Conservation (phyloP, 1,140 invertebrate genomes). For the Diploscapter pachys region DNA sequence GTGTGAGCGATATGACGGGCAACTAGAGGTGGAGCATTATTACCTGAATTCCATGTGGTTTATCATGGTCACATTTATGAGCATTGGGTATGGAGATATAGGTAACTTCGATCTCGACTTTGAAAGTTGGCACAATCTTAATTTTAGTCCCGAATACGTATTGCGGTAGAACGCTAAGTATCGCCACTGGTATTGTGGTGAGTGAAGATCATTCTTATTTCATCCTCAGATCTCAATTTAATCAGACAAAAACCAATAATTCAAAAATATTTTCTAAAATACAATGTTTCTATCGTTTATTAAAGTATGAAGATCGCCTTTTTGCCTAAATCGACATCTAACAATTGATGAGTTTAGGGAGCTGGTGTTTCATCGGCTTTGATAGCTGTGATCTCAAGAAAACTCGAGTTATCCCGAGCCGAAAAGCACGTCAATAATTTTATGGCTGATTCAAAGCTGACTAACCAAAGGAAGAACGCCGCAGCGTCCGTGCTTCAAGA, state of each 20-base stretch:
- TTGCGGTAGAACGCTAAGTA: slow-evolving; percentile 53
- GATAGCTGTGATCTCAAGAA: slow-evolving; percentile 58
- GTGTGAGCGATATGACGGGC: slow-evolving; percentile 47
- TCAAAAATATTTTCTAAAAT: not conserved
- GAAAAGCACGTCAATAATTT: slow-evolving; percentile 60
- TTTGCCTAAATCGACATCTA: no score
- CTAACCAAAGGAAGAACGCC: slow-evolving; percentile 63
- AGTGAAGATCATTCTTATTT: not conserved
- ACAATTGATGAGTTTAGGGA: slow-evolving; percentile 38
- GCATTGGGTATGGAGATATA: slow-evolving; percentile 57
- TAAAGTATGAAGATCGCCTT: no score
- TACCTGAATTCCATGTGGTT: slow-evolving; percentile 66
- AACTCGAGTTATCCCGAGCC: slow-evolving; percentile 55
- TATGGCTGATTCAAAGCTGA: slow-evolving; percentile 59
- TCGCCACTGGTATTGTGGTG: slow-evolving; percentile 57
- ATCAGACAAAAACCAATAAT: not conserved
- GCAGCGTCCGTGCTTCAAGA: slow-evolving; percentile 65
- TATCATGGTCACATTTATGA: slow-evolving; percentile 61
- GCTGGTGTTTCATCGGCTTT: slow-evolving; percentile 57
- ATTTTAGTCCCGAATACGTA: slow-evolving; percentile 47
- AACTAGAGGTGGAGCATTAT: slow-evolving; percentile 60
- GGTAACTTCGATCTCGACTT: no score
- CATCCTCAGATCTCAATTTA: no score
- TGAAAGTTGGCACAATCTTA: no score
- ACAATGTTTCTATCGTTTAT: no score